Percentiles rank a stretch among this genome's conserved stretches.
Conservation (phyloP, 2,797 vertebrate species). For the Meriones psammophilus region DNA sequence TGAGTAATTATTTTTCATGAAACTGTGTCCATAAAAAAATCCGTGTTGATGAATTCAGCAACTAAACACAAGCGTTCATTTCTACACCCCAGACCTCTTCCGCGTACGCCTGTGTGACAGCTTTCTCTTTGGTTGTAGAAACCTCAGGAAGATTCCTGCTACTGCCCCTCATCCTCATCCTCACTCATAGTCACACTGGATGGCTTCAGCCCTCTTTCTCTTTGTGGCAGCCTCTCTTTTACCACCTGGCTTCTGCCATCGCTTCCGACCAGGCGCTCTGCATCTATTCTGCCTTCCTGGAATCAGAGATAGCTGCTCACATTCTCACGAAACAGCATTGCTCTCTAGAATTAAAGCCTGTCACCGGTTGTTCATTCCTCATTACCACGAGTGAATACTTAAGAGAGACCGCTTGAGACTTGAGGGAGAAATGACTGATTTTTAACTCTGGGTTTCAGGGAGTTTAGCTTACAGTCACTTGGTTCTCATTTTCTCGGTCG, state of each 20-base stretch:
- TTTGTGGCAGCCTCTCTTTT: not conserved
- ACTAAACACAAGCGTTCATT: not conserved
- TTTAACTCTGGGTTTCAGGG: not conserved
- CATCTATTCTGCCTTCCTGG: not conserved
- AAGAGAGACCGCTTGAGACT: not conserved
- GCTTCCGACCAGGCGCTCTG: not conserved
- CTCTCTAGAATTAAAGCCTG: not conserved
- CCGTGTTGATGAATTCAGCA: not conserved
- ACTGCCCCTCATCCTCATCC: not conserved
- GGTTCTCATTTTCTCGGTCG: not conserved
- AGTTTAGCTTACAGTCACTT: not conserved
- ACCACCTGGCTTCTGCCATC: fast-evolving
- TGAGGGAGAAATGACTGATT: not conserved
- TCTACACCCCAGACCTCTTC: constrained; percentile 18
- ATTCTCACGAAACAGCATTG: not conserved
- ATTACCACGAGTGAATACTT: not conserved
- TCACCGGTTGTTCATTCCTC: not conserved
- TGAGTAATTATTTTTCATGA: constrained; percentile 9
- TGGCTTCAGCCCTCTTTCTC: not conserved
- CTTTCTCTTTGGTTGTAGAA: constrained; percentile 1
- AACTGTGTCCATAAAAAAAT: not conserved
- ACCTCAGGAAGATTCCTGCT: not conserved
- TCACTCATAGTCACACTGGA: no score
- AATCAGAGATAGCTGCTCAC: not conserved
- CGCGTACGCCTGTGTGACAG: not conserved